Evolutionary conservation across 2,797 vertebrate genomes (phyloP), one percentile per base, ranked within the genome.

Genomic region (Sebastes trivittatus): DNA sequence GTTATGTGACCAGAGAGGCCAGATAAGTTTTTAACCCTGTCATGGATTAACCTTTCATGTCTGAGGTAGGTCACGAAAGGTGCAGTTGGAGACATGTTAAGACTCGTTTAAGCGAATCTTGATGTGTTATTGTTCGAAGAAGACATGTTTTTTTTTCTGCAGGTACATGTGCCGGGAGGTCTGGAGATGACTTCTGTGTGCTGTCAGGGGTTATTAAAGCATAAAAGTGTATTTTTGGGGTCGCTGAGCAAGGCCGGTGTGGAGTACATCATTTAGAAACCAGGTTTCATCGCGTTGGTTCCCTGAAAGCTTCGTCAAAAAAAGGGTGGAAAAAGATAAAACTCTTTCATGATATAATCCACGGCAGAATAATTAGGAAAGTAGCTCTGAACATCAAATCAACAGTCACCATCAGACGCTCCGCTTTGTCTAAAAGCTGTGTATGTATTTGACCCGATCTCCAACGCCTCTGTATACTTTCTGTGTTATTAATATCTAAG

Each of bases 11-110:
- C 23, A 23, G 23, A 23, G 23, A 23, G 23, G 23, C 23, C 23
- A 23, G 23, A 23, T 23, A 23, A 23, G 23, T 23, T 93, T 95
- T 95, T 95, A 95, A 95, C 95, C 95, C 91, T 88, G 93, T 94
- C 94, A 93, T 83, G 88, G 85, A 87, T 91, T 93, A 92, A 94
- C 91, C 92, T 93, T 85, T 89, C 73, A 63, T 87, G 88, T 91
- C 89, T 86, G 80, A 90, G 90, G 82, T 88, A 89, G 94, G 94
- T 93, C 89, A 91, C 65, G 16, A 55, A 80, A 90, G 84, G 87
- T 92, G 90, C 89, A 76, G 88, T 68, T 6, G 56, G 84, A 94
- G 90, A 93, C 94, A 83, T 91, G 89, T 88, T 87, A 84, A 91
- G 90, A 88, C 92, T 94, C 90, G 93, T 95, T 95, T 94, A 92